These are phyloP conservation scores for Hirtodrosophila histrioides DNA, from an alignment of 2,888 invertebrate species.

Conservation along the genomic window DNA sequence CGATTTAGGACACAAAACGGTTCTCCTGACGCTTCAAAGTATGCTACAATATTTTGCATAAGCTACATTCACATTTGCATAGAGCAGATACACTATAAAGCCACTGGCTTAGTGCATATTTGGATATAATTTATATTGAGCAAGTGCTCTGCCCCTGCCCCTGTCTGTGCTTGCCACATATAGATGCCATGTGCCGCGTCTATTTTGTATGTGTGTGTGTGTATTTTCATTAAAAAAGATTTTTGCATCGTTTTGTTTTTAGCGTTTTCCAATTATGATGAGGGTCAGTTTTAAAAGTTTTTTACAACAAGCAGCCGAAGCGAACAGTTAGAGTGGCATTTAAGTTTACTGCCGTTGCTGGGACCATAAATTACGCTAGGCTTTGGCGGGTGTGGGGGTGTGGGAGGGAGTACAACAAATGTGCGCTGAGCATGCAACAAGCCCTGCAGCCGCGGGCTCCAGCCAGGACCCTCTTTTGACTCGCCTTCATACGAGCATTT, in stretches of 20 bases:
- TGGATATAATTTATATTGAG: conserved; percentile 34
- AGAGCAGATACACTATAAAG: conserved; percentile 13
- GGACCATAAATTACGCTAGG: conserved; percentile 59
- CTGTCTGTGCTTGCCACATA: conserved; percentile 22
- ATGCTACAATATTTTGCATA: conserved; percentile 19
- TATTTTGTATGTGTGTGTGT: conserved; percentile 13
- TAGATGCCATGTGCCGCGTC: conserved; percentile 18
- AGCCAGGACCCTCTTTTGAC: conserved; percentile 15
- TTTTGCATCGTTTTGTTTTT: conserved; percentile 58
- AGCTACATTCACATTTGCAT: conserved; percentile 31
- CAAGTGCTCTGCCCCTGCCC: conserved; percentile 20
- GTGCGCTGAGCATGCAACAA: conserved; percentile 61
- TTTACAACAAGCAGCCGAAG: conserved; percentile 25
- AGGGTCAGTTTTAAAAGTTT: conserved; percentile 59
- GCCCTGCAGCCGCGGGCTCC: conserved; percentile 7
- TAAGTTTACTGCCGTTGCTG: conserved; percentile 59
- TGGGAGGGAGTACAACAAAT: conserved; percentile 23
- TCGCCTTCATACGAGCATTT: conserved; percentile 52
- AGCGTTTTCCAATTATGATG: conserved; percentile 67
- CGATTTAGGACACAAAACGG: not conserved
- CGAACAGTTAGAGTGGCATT: conserved; percentile 36
- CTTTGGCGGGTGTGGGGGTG: conserved; percentile 2
- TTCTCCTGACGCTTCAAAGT: conserved; percentile 2
- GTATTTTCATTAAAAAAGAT: conserved; percentile 39
- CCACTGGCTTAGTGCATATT: conserved; percentile 32